These are phyloP conservation scores for Orchesella cincta DNA, from an alignment of 1,140 invertebrate genomes.

Conservation along the genomic window DNA sequence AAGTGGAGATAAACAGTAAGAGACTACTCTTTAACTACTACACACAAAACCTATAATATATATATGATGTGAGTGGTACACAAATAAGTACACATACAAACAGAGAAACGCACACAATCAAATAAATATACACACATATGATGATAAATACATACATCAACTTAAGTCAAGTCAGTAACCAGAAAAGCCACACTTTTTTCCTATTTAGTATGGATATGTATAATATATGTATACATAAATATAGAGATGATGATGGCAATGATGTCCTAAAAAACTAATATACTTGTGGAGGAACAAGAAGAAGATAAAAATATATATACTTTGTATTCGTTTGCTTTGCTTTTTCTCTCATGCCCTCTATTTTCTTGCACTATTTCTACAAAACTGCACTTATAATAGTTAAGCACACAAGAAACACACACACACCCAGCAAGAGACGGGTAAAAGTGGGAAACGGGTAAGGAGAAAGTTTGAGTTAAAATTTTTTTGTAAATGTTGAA, in stretches of 20 bases:
- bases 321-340: neutral
- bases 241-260: neutral
- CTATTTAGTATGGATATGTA: neutral
- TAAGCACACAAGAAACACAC: neutral
- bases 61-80: no score
- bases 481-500: constrained; percentile 24
- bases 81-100: no score
- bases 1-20: neutral
- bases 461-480: constrained; percentile 25
- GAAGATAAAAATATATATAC: no score
- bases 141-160: no score
- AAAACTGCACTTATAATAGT: neutral
- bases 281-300: neutral
- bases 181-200: no score
- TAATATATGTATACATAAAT: neutral
- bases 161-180: no score
- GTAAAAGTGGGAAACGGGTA: neutral
- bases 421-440: neutral
- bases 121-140: no score
- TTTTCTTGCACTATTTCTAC: neutral
- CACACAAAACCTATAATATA: no score
- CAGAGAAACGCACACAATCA: no score
- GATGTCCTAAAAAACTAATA: neutral
- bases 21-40: neutral
- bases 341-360: neutral